Conservation (phyloP, 2,888 invertebrate genomes). For the Miltochrista miniata region DNA sequence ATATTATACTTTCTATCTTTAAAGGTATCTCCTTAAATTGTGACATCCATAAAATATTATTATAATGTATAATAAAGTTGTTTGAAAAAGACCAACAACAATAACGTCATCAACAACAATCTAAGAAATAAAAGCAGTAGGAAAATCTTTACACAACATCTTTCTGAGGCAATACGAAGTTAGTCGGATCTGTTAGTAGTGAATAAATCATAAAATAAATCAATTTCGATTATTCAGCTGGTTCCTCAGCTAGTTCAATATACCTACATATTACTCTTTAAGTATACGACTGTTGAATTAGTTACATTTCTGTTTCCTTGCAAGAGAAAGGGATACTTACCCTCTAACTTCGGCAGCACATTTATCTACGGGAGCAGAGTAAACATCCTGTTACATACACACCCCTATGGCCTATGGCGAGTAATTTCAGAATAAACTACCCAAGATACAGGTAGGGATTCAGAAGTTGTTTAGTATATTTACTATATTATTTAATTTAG, state of each 20-base stretch:
- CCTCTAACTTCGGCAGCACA: conserved; percentile 43
- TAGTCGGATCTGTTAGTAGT: too few relatives aligned
- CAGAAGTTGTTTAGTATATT: background rate
- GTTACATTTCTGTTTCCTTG: conserved; percentile 19
- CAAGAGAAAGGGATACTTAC: conserved; percentile 45
- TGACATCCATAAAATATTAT: too few relatives aligned
- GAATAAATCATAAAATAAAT: too few relatives aligned
- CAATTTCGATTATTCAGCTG: too few relatives aligned
- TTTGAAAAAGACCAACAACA: too few relatives aligned
- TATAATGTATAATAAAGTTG: background rate
- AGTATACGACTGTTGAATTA: background rate
- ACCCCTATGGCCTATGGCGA: conserved; percentile 44
- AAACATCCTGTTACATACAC: conserved; percentile 58
- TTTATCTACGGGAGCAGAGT: conserved; percentile 61
- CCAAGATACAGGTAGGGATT: conserved; percentile 25
- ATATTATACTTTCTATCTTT: too few relatives aligned
- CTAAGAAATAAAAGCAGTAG: too few relatives aligned
- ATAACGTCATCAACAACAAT: too few relatives aligned
- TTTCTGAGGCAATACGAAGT: too few relatives aligned
- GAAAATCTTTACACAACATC: too few relatives aligned
- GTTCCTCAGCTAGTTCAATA: too few relatives aligned
- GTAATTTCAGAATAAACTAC: conserved; percentile 47
- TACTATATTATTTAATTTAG: background rate
- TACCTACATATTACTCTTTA: background rate
- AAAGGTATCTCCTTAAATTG: too few relatives aligned